These are phyloP conservation scores for Drosophila quadrilineata DNA, from an alignment of 1,140 invertebrate genomes.

Conservation along the genomic window DNA sequence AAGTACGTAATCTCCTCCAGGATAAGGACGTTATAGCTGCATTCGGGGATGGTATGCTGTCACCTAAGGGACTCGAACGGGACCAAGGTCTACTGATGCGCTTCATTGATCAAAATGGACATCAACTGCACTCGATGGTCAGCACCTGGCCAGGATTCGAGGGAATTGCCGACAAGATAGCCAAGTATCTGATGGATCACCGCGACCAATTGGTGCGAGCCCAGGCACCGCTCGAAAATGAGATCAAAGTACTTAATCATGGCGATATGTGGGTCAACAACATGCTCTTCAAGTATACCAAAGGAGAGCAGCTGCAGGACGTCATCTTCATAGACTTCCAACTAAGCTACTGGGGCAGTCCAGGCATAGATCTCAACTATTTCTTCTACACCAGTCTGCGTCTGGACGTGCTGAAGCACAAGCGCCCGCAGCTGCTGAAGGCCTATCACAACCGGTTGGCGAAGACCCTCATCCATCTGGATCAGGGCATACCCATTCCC, in stretches of 20 bases:
- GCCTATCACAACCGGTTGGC: conserved; percentile 64
- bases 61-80: conserved; percentile 39
- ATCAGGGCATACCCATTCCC: conserved; percentile 49
- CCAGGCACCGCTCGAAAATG: conserved; percentile 40
- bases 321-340: conserved; percentile 71
- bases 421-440: conserved; percentile 72
- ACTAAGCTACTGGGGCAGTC: conserved; percentile 64
- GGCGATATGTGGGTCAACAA: conserved; percentile 87
- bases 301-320: conserved; percentile 24
- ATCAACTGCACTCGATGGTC: conserved; percentile 53
- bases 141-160: conserved; percentile 81
- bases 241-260: conserved; percentile 84
- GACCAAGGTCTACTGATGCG: conserved; percentile 49
- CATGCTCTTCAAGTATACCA: conserved; percentile 84
- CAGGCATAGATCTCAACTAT: conserved; percentile 77
- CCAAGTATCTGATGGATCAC: conserved; percentile 52
- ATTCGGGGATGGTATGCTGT: conserved; percentile 59
- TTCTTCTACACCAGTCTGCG: conserved; percentile 72
- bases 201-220: conserved; percentile 40
- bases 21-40: conserved; percentile 49
- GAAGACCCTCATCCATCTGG: conserved; percentile 64
- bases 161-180: conserved; percentile 72
- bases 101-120: conserved; percentile 63
- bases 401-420: conserved; percentile 64
- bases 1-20: conserved; percentile 4